phyloP scores from a whole-genome alignment of 1,140 invertebrate species.

The Parapsyche elsis region DNA sequence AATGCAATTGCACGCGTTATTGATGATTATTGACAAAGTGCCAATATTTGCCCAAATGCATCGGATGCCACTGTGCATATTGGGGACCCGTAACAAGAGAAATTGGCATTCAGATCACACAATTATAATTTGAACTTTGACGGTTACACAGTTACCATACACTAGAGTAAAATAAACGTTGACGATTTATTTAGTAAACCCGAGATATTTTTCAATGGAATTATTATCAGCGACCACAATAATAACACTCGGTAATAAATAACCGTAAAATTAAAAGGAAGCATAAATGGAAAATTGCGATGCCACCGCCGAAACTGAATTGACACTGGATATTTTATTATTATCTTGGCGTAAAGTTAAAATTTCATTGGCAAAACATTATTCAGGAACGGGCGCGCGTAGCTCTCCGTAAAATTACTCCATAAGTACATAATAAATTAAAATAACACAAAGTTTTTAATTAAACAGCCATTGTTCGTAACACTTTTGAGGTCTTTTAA shows the following conservation, averaged over 20 bases:
- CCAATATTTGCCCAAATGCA: conserved; percentile 32
- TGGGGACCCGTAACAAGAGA: neutral
- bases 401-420: conserved; percentile 48
- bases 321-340: conserved; percentile 43
- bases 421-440: conserved; percentile 53
- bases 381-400: conserved; percentile 20
- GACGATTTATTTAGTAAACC: too few species aligned
- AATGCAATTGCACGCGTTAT: conserved; percentile 45
- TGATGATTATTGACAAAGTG: conserved; percentile 41
- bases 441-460: conserved; percentile 55
- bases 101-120: conserved; percentile 13
- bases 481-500: conserved; percentile 51
- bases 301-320: neutral
- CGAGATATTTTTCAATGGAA: too few species aligned
- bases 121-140: neutral
- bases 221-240: neutral
- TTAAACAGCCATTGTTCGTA: conserved; percentile 49
- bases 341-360: conserved; percentile 37
- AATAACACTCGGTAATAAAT: neutral
- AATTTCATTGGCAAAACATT: conserved; percentile 40
- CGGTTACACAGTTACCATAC: neutral
- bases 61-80: conserved; percentile 29
- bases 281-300: neutral
- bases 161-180: neutral
- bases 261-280: neutral